Conservation (phyloP, 1,140 invertebrate genomes). For the Eurosta solidaginis region DNA sequence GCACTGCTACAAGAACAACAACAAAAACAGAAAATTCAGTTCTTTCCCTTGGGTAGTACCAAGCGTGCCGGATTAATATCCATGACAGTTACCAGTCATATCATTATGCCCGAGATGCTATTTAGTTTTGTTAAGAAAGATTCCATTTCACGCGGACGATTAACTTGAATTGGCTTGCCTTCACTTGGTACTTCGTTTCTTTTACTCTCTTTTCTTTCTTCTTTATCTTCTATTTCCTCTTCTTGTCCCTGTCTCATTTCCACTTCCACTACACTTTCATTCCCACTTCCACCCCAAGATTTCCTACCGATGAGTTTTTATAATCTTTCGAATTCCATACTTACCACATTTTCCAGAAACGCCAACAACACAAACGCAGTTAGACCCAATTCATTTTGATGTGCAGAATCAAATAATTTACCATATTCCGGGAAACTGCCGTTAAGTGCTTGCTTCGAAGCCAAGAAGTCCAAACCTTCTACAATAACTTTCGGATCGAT, state of each 20-base stretch:
- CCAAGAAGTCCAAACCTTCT: slow-evolving; percentile 79
- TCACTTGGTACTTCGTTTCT: too few relatives aligned
- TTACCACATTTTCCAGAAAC: slow-evolving; percentile 71
- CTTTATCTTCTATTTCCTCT: not conserved
- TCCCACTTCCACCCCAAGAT: not conserved
- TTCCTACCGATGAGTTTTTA: not conserved
- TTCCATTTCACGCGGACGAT: too few relatives aligned
- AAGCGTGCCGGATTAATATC: too few relatives aligned
- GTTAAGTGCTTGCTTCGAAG: slow-evolving; percentile 72
- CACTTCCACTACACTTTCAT: too few relatives aligned
- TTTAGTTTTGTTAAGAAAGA: too few relatives aligned
- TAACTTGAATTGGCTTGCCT: too few relatives aligned
- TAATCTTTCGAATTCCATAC: not conserved
- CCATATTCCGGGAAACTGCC: slow-evolving; percentile 82
- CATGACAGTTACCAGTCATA: too few relatives aligned
- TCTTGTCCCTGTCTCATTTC: too few relatives aligned
- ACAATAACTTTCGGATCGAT: slow-evolving; percentile 76
- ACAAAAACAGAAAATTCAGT: too few relatives aligned
- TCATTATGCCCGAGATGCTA: too few relatives aligned
- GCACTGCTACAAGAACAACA: too few relatives aligned
- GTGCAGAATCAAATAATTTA: slow-evolving; percentile 72
- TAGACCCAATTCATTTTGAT: slow-evolving; percentile 75
- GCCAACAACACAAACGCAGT: slow-evolving; percentile 80
- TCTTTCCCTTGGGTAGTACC: too few relatives aligned
- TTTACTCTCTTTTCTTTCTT: slow-evolving; percentile 28